Percentiles rank a stretch among this genome's conserved stretches.
These are phyloP conservation scores for Furcifer pardalis DNA, from an alignment of 2,797 vertebrate species.

Conservation along the genomic window DNA sequence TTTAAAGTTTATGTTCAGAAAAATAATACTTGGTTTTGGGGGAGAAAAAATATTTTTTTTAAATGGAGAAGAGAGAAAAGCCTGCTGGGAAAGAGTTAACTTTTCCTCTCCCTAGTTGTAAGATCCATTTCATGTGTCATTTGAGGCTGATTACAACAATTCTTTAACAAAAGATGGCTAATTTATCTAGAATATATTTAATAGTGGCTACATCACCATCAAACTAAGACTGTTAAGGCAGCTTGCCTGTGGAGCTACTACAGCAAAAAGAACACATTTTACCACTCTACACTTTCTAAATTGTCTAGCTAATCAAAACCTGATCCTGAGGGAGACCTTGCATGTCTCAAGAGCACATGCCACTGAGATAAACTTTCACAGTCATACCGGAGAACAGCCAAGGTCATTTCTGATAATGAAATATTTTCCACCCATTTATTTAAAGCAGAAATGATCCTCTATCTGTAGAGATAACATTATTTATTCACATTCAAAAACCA, in stretches of 20 bases:
- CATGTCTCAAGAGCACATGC: conserved; percentile 15
- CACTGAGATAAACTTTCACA: neutral
- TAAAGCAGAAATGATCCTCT: neutral
- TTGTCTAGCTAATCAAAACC: conserved; percentile 5
- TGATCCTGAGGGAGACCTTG: neutral
- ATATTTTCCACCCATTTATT: neutral
- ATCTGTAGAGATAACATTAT: neutral
- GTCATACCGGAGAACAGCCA: neutral
- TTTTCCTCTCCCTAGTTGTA: neutral
- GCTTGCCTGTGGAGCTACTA: neutral
- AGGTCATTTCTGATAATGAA: conserved; percentile 7
- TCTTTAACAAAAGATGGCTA: neutral
- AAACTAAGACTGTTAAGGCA: neutral
- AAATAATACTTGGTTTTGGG: neutral
- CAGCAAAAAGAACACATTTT: neutral
- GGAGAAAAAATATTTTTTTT: neutral
- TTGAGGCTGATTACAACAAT: neutral
- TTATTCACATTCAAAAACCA: conserved; percentile 9
- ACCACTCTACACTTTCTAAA: neutral
- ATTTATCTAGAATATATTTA: neutral
- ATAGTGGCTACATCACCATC: neutral
- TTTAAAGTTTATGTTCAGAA: neutral
- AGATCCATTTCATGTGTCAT: neutral
- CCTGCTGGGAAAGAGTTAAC: neutral
- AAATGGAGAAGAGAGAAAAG: neutral